These are phyloP conservation scores for Leptestheria dahalacensis DNA, from an alignment of 1,140 invertebrate species.

Conservation along the genomic window DNA sequence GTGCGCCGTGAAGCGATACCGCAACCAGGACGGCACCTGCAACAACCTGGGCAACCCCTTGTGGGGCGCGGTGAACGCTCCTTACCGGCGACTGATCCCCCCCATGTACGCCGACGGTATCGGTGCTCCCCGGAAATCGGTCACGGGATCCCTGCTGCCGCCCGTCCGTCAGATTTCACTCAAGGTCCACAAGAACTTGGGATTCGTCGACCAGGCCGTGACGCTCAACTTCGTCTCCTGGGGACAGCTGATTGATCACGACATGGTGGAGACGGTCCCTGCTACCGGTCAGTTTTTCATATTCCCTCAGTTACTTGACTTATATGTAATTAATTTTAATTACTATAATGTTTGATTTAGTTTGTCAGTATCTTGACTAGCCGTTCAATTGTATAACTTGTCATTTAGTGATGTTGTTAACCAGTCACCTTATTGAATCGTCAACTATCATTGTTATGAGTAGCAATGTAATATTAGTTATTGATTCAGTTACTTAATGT, in stretches of 20 bases:
- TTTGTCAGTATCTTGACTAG: background rate
- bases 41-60: slow-evolving; percentile 80
- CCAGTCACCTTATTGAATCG: too few species aligned
- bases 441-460: too few species aligned
- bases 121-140: background rate
- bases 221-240: slow-evolving; percentile 35
- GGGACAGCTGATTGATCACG: slow-evolving; percentile 39
- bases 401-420: too few species aligned
- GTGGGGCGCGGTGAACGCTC: slow-evolving; percentile 69
- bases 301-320: background rate
- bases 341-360: background rate
- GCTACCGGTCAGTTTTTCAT: slow-evolving; percentile 28
- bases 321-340: background rate
- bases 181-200: slow-evolving; percentile 31
- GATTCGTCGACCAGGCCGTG: slow-evolving; percentile 32
- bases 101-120: slow-evolving; percentile 61
- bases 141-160: slow-evolving; percentile 24
- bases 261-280: slow-evolving; percentile 36
- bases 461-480: too few species aligned
- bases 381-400: background rate
- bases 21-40: slow-evolving; percentile 75
- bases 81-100: slow-evolving; percentile 56
- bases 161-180: slow-evolving; percentile 32
- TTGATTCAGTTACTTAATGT: too few species aligned
- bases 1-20: slow-evolving; percentile 34